Conservation (phyloP, 2,888 invertebrate species). For the Megastigmus dorsalis region DNA sequence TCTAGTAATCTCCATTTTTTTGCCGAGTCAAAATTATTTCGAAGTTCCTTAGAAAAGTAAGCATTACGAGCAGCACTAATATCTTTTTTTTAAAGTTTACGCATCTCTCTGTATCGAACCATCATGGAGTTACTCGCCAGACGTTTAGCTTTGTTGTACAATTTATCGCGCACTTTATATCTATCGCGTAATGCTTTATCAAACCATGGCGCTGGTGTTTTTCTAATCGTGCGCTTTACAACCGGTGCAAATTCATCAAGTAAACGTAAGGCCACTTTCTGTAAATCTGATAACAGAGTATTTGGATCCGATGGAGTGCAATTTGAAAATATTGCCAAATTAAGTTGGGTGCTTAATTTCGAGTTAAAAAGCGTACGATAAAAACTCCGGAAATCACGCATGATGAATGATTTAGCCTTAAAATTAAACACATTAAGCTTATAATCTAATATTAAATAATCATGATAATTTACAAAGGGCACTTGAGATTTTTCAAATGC, state of each 20-base stretch:
- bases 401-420: neutral
- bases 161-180: neutral
- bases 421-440: neutral
- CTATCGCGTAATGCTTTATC: neutral
- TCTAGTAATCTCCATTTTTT: neutral
- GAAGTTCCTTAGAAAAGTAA: neutral
- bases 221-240: neutral
- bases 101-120: neutral
- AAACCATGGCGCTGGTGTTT: neutral
- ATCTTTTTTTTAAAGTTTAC: neutral
- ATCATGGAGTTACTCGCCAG: neutral
- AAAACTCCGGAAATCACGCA: neutral
- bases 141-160: neutral
- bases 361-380: neutral
- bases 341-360: neutral
- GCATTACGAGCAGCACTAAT: neutral
- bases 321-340: neutral
- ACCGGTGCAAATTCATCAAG: neutral
- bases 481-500: neutral
- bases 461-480: neutral
- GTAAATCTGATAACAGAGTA: neutral
- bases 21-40: neutral
- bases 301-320: neutral
- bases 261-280: neutral
- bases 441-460: neutral